Percentiles rank a stretch among this genome's conserved stretches.
Evolutionary conservation across 2,888 invertebrate genomes (phyloP).

Genomic region (Hybos culiciformis): DNA sequence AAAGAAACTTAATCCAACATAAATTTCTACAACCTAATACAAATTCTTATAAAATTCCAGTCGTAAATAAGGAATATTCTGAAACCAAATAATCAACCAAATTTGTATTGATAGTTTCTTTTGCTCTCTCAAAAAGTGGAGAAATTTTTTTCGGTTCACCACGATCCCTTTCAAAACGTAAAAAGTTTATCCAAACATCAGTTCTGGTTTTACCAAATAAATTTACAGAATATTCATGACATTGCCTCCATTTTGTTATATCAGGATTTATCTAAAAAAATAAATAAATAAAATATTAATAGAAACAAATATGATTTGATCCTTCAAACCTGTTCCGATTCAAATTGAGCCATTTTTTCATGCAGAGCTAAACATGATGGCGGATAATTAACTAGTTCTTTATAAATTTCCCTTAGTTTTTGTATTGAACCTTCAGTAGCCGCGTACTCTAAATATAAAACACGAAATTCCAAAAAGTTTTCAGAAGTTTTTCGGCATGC

Average conservation of each 20-base stretch:
- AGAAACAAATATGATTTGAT: slow-evolving; percentile 15
- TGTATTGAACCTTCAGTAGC: slow-evolving; percentile 35
- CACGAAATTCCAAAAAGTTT: slow-evolving; percentile 23
- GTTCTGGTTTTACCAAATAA: slow-evolving; percentile 52
- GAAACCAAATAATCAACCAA: slow-evolving; percentile 21
- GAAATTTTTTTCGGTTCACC: slow-evolving; percentile 44
- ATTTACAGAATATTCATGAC: slow-evolving; percentile 46
- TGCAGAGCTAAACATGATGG: slow-evolving; percentile 49
- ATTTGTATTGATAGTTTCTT: slow-evolving; percentile 39
- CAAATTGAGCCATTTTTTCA: slow-evolving; percentile 42
- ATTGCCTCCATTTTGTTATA: slow-evolving; percentile 41
- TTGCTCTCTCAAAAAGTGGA: slow-evolving; percentile 47
- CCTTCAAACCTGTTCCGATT: slow-evolving; percentile 28
- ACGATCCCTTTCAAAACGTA: slow-evolving; percentile 51
- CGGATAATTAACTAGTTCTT: slow-evolving; percentile 42
- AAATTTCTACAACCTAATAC: no score
- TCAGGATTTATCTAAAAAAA: slow-evolving; percentile 28
- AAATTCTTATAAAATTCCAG: not conserved
- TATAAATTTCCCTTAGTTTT: slow-evolving; percentile 48
- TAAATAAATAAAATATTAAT: slow-evolving; percentile 20
- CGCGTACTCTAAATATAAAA: slow-evolving; percentile 24
- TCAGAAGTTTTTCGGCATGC: slow-evolving; percentile 21
- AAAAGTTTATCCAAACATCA: slow-evolving; percentile 60
- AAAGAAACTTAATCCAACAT: no score
- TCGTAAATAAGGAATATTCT: slow-evolving; percentile 17